Percentiles rank a stretch among this genome's conserved stretches.
Evolutionary conservation across 1,140 invertebrate genomes (phyloP).

Genomic region (Colletes latitarsis): DNA sequence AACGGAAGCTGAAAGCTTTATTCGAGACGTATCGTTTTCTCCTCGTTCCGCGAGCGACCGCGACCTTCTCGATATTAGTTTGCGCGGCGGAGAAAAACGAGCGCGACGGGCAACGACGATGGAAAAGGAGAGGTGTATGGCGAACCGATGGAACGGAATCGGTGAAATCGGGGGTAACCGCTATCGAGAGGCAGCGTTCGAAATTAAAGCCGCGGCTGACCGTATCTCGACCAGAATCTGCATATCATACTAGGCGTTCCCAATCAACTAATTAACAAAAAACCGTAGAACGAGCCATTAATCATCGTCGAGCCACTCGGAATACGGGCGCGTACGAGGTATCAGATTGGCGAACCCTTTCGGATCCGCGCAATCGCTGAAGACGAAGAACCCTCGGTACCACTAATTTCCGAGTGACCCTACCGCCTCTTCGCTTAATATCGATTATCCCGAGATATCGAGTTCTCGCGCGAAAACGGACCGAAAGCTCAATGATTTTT

Average conservation of each 20-base stretch:
- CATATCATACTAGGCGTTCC: constrained; percentile 78
- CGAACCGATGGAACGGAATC: constrained; percentile 49
- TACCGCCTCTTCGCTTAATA: constrained; percentile 25
- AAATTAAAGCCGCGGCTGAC: constrained; percentile 60
- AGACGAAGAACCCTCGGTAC: constrained; percentile 56
- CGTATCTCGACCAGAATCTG: constrained; percentile 73
- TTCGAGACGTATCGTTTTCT: constrained; percentile 28
- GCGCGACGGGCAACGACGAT: background rate
- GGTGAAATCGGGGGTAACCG: constrained; percentile 52
- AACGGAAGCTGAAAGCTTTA: constrained; percentile 25
- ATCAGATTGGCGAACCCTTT: constrained; percentile 77
- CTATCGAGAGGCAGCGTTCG: constrained; percentile 51
- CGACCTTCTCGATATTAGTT: constrained; percentile 25
- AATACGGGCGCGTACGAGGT: constrained; percentile 67
- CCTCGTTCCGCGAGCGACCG: background rate
- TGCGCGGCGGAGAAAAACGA: background rate
- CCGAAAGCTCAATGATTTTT: too few species aligned
- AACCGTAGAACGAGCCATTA: constrained; percentile 74
- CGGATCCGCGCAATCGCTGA: constrained; percentile 53
- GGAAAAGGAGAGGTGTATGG: constrained; percentile 11
- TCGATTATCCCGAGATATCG: constrained; percentile 36
- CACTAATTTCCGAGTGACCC: constrained; percentile 68
- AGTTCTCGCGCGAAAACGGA: constrained; percentile 10
- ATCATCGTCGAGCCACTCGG: constrained; percentile 73
- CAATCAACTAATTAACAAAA: constrained; percentile 79